Base-by-base conservation (phyloP, 1,140 invertebrate genomes). In the Trichonephila clavipes region DNA sequence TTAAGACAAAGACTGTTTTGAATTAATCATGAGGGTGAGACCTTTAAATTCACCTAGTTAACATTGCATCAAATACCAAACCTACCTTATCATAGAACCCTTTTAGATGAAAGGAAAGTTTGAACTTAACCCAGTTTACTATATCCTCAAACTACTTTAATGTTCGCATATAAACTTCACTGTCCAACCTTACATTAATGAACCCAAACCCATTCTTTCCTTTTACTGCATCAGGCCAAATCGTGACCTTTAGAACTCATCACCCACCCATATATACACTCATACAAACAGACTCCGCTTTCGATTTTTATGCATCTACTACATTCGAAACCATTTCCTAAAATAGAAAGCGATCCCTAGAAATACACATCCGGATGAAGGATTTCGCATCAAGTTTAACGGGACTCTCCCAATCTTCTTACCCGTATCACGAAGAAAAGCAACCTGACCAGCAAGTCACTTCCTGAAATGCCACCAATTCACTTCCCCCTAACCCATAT, bases 401-500 rank as follows among this genome's bases (percentile, higher is more conserved):
- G 66, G 66, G 66, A 69, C 66, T 28, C n/a, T n/a, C 18, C 34
- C 72, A 77, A 34, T 77, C 72, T 77, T 40, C 28, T 77, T 77
- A 40, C 72, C 28, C 72, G 16, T 40, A 40, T 40, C 72, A 77
- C 34, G 72, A 77, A 77, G 72, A 77, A 77, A 77, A 77, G 24
- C 72, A 34, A 34, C 72, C 72, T 77, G 72, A 77, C 72, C 72
- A 77, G 72, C 18, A 51, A 77, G 72, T 77, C 16, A 40, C 72
- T 77, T 77, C 72, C 72, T 77, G 72, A 77, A 77, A 77, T 77
- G 72, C 72, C 72, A 40, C 72, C 28, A 34, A 77, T 77, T 77
- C 72, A 77, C 72, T 77, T 40, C 28, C 18, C 72, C 1, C 28
- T 59, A 40, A 59, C n/a, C 21, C 82, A 77, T 28, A 77, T 77